These are phyloP conservation scores for Lypha dubia DNA, from an alignment of 2,888 invertebrate genomes.

Conservation along the genomic window DNA sequence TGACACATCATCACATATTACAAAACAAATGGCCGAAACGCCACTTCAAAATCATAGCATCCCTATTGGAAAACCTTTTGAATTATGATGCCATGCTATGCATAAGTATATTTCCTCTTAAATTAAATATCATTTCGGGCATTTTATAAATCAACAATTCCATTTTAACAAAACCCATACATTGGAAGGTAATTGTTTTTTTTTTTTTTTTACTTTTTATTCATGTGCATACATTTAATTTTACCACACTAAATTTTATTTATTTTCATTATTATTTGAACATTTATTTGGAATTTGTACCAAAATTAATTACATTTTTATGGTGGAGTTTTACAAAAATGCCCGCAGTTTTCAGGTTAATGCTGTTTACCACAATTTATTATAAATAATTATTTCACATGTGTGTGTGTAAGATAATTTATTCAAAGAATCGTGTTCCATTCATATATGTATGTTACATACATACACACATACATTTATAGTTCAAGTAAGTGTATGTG, in stretches of 20 bases:
- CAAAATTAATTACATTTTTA: slow-evolving; percentile 57
- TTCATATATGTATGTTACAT: neutral
- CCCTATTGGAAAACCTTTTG: no score
- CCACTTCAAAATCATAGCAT: no score
- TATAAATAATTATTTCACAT: slow-evolving; percentile 44
- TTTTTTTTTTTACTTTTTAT: slow-evolving; percentile 19
- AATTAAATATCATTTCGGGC: slow-evolving; percentile 7
- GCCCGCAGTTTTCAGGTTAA: slow-evolving; percentile 41
- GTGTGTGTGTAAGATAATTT: neutral
- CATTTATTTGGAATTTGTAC: slow-evolving; percentile 43
- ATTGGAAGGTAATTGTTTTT: neutral
- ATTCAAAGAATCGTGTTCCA: neutral
- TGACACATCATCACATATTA: no score
- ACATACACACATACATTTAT: neutral
- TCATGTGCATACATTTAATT: neutral
- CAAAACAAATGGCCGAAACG: no score
- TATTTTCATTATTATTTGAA: slow-evolving; percentile 4
- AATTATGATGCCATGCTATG: neutral
- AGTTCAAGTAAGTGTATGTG: no score
- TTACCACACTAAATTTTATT: neutral
- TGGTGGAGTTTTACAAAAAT: slow-evolving; percentile 29
- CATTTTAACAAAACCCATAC: neutral
- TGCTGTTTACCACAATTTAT: slow-evolving; percentile 53
- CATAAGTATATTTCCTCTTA: slow-evolving; percentile 13
- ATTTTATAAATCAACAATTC: neutral